A percentile compares a stretch with the other conserved stretches of the same genome.
phyloP scores from a whole-genome alignment of 2,113 vertebrate species.

The Anguilla japonica region DNA sequence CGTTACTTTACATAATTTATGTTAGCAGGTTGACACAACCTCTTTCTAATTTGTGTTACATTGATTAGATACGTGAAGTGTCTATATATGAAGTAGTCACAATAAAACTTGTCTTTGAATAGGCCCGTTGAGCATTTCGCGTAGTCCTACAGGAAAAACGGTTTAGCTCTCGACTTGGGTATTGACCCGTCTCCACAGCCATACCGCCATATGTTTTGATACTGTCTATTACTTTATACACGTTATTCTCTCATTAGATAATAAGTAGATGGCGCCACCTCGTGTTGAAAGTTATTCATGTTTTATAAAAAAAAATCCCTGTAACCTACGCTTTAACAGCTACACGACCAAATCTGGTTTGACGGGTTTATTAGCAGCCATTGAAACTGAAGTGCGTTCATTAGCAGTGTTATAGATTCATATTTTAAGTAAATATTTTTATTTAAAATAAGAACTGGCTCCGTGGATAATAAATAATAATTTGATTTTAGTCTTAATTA shows the following conservation, averaged over 20 bases:
- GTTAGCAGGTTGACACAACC: background rate
- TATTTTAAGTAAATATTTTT: background rate
- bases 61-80: background rate
- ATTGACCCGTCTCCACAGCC: too few species aligned
- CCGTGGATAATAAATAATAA: background rate
- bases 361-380: background rate
- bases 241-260: background rate
- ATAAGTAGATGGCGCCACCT: background rate
- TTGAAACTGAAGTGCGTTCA: background rate
- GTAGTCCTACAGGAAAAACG: too few species aligned
- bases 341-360: background rate
- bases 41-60: background rate
- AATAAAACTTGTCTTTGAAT: too few species aligned
- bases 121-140: too few species aligned
- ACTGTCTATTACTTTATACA: background rate
- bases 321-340: too few species aligned
- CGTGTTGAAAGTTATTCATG: background rate
- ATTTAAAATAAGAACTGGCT: background rate
- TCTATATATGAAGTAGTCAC: too few species aligned
- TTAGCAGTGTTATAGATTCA: background rate
- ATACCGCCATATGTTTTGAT: too few species aligned
- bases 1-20: background rate
- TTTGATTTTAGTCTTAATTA: background rate
- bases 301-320: background rate
- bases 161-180: too few species aligned